phyloP scores from a whole-genome alignment of 2,113 vertebrate species.

The Heterotis niloticus region DNA sequence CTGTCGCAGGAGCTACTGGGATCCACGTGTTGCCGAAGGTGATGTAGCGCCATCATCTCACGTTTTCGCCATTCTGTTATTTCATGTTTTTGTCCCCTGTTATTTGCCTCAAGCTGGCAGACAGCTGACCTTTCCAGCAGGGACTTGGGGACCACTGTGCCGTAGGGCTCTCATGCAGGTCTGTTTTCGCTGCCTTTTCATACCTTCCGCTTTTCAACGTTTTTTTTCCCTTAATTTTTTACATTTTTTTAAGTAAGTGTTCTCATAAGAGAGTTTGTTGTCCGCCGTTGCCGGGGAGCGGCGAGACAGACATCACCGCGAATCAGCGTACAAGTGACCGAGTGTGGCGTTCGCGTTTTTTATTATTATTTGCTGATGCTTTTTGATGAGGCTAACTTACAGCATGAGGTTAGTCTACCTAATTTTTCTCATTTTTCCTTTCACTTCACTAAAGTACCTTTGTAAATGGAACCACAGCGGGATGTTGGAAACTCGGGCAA shows the following conservation, averaged over 20 bases:
- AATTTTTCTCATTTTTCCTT: too few species aligned
- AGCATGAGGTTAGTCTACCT: too few species aligned
- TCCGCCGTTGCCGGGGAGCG: too few species aligned
- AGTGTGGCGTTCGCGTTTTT: not conserved
- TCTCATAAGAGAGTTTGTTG: constrained; percentile 9
- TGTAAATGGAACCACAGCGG: too few species aligned
- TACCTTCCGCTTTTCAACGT: not conserved
- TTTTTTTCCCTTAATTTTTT: too few species aligned
- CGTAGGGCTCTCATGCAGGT: not conserved
- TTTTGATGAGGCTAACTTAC: too few species aligned
- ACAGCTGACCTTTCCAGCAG: constrained; percentile 62
- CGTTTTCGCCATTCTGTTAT: constrained; percentile 33
- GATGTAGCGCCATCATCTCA: not conserved
- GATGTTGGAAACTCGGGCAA: too few species aligned
- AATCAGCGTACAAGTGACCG: not conserved
- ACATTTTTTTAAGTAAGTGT: too few species aligned
- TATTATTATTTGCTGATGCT: too few species aligned
- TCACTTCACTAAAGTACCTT: too few species aligned
- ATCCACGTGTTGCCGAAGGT: not conserved
- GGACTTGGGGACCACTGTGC: constrained; percentile 39
- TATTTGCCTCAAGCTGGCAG: constrained; percentile 63
- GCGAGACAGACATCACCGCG: too few species aligned
- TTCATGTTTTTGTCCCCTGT: constrained; percentile 60
- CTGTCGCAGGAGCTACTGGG: not conserved
- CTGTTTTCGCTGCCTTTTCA: constrained; percentile 5